Evolutionary conservation across 2,888 invertebrate genomes (phyloP).

Genomic region (Morpho helenor): DNA sequence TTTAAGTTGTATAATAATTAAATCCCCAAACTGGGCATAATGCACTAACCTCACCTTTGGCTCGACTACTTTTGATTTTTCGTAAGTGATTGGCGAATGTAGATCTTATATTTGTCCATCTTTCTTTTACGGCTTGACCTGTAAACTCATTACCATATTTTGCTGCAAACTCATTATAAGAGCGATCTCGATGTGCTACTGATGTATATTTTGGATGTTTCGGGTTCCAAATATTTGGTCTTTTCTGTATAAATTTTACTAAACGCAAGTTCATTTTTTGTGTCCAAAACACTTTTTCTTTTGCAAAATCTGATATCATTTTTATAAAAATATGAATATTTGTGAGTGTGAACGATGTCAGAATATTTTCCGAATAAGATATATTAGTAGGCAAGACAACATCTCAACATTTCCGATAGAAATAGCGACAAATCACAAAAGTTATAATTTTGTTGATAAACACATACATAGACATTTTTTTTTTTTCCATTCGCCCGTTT

Average conservation of each 20-base stretch:
- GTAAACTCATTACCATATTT: slow-evolving; percentile 61
- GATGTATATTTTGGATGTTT: slow-evolving; percentile 67
- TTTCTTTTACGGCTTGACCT: slow-evolving; percentile 65
- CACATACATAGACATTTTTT: too few relatives aligned
- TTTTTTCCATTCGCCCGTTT: too few relatives aligned
- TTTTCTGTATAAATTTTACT: slow-evolving; percentile 59
- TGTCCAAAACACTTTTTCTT: slow-evolving; percentile 72
- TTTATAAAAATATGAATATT: background rate
- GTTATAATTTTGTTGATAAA: too few relatives aligned
- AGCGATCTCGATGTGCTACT: slow-evolving; percentile 49
- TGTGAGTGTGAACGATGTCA: too few relatives aligned
- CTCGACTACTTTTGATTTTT: slow-evolving; percentile 49
- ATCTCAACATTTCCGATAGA: too few relatives aligned
- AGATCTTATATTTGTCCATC: slow-evolving; percentile 71
- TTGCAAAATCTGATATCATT: slow-evolving; percentile 63
- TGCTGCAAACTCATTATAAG: slow-evolving; percentile 61
- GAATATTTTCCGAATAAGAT: too few relatives aligned
- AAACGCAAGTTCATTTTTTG: slow-evolving; percentile 65
- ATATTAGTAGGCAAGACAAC: too few relatives aligned
- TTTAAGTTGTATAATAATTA: too few relatives aligned
- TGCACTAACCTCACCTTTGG: slow-evolving; percentile 44
- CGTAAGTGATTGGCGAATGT: slow-evolving; percentile 66
- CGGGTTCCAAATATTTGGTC: slow-evolving; percentile 66
- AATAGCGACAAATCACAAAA: too few relatives aligned
- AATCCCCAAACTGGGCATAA: background rate